Base-by-base conservation (phyloP, 2,888 invertebrate genomes). In the Auanema sp. region DNA sequence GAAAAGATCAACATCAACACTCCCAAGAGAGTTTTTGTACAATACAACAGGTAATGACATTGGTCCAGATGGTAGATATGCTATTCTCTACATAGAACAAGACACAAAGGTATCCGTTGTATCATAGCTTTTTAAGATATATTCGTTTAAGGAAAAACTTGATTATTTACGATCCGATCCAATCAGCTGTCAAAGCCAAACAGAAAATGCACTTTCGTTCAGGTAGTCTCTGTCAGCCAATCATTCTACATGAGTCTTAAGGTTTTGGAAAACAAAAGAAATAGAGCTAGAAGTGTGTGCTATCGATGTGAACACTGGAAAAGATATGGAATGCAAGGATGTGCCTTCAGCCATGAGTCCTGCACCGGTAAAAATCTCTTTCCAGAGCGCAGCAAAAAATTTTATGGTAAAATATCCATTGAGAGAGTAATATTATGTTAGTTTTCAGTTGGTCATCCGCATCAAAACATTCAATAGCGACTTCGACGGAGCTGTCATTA, bases 81-180 rank as follows among this genome's bases (percentile, higher is more conserved):
- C 79, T 1, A 76, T 81, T 14, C 58, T 81, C 12, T 82, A 83
- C 65, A 76, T 83, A 16, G 81, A 82, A 49, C 77, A 79, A 62
- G 78, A 60, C 40, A 60, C 55, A 14, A 66, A 62, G 43, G 59
- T 50, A 16, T 23, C 16, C 12, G 11, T n/a, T 21, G 18, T 58
- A 23, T n/a, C 14, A 25, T 10, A 44, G 12, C 24, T 62, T 62
- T 53, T 16, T 25, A 2, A 41, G 21, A 23, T 50, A 18, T 11
- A 23, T 55, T 5, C n/a, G 14, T 33, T 57, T 52, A 51, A 47
- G 18, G 44, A 40, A 16, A 64, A 69, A 10, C 54, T 74, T 47
- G 78, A 76, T 63, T 68, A 75, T 55, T 65, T 81, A 10, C 64
- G 77, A 60, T 81, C 81, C 24, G 81, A 81, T 60, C 79, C 81